phyloP scores from a whole-genome alignment of 1,140 invertebrate genomes.

The Sarcophaga peregrina region DNA sequence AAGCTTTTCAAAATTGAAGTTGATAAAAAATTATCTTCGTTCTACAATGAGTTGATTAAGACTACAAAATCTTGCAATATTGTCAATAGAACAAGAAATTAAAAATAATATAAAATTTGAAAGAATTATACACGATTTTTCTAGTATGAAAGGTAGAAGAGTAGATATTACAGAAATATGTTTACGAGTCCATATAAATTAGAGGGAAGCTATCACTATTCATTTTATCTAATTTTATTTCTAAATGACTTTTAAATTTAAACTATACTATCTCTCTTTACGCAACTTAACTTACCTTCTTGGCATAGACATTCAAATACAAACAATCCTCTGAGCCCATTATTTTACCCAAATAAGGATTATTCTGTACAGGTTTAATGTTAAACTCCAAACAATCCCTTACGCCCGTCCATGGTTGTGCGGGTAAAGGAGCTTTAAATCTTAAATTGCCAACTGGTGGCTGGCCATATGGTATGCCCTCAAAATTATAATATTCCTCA shows the following conservation, averaged over 20 bases:
- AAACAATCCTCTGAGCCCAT: constrained; percentile 67
- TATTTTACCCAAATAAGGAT: constrained; percentile 46
- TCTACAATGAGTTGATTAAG: too few relatives aligned
- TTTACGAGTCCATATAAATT: too few relatives aligned
- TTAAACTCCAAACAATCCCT: constrained; percentile 53
- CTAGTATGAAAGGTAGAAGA: too few relatives aligned
- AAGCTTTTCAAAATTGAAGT: too few relatives aligned
- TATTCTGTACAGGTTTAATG: constrained; percentile 55
- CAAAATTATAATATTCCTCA: constrained; percentile 66
- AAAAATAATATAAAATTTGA: too few relatives aligned
- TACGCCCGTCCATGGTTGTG: constrained; percentile 65
- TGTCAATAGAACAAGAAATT: too few relatives aligned
- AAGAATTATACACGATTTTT: too few relatives aligned
- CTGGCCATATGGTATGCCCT: constrained; percentile 78
- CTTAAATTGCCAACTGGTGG: constrained; percentile 76
- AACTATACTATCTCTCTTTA: neutral
- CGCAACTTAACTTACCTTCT: constrained; percentile 54
- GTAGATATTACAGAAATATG: too few relatives aligned
- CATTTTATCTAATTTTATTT: neutral
- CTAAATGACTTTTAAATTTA: neutral
- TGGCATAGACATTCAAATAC: constrained; percentile 62
- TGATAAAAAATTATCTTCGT: too few relatives aligned
- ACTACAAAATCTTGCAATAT: too few relatives aligned
- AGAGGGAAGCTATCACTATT: too few relatives aligned
- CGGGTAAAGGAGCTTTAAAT: constrained; percentile 70